phyloP scores from a whole-genome alignment of 1,140 invertebrate genomes.

The Rhyacophila brunnea region DNA sequence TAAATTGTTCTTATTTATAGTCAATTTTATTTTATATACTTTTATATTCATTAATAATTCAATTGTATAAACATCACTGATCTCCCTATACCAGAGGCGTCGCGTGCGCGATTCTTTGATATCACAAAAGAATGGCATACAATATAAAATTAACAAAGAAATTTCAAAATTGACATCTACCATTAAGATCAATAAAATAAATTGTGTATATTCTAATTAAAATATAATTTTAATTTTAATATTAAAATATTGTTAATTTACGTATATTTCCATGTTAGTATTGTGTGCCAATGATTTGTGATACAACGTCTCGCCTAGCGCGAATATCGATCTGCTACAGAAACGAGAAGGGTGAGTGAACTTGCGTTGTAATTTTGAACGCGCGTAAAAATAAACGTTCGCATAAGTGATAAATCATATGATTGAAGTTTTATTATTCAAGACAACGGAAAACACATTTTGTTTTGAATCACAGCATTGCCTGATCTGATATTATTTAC shows the following conservation, averaged over 20 bases:
- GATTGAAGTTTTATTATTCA: constrained; percentile 10
- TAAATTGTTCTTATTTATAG: too few relatives aligned
- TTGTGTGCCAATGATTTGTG: constrained; percentile 22
- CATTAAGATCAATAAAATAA: too few relatives aligned
- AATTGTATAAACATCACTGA: too few relatives aligned
- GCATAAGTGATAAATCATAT: background rate
- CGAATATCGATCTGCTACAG: constrained; percentile 32
- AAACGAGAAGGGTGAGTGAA: constrained; percentile 32
- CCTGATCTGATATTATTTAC: too few relatives aligned
- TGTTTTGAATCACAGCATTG: too few relatives aligned
- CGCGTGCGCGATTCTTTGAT: constrained; percentile 10
- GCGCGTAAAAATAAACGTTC: constrained; percentile 18
- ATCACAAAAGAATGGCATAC: constrained; percentile 13
- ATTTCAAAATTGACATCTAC: too few relatives aligned
- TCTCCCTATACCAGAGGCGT: constrained; percentile 8
- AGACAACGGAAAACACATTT: too few relatives aligned
- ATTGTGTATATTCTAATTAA: too few relatives aligned
- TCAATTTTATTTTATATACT: too few relatives aligned
- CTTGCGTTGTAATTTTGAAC: constrained; percentile 14
- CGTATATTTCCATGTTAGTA: background rate
- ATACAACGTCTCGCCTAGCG: constrained; percentile 22
- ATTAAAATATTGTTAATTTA: background rate
- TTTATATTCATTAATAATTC: too few relatives aligned
- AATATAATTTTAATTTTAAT: background rate
- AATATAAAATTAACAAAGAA: background rate